Base-by-base conservation (phyloP, 2,888 invertebrate species). In the Dermolepida albohirtum region DNA sequence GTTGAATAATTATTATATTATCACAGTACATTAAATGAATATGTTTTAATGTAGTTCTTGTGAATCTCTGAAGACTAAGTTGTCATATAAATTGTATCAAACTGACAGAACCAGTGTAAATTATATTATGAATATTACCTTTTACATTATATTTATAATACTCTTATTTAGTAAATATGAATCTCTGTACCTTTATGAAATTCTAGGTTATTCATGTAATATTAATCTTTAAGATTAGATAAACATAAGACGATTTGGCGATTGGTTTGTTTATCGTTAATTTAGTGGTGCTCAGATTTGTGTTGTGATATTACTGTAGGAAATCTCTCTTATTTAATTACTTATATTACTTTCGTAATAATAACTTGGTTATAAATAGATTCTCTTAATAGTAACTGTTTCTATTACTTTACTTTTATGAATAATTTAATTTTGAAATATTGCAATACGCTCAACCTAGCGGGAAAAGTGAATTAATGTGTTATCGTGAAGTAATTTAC, bases 181-280 rank as follows among this genome's bases (percentile, higher is more conserved):
- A 34, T 34, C 2, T 34, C 1, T 34, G 34, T 34, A 34, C 8
- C 10, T 10, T 7, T 57, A 65, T 57, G 49, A 55, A 55, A 62
- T 69, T 69, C 62, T 34, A 34, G 22, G 52, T 6, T 66, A 66
- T 47, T 69, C 66, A 52, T 65, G 66, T 66, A 69, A 62, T 62
- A 68, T 41, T 68, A 66, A 69, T 69, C 69, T 59, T 43, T 29
- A 22, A 59, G 69, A 69, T 69, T 69, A 69, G 69, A 69, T 69
- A 66, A 69, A 51, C 44, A 14, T 29, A 50, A 57, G 47, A 66
- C 55, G 57, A 16, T 66, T 64, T 63, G 54, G 64, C 29, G 50
- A 68, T 57, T 62, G 52, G 47, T 40, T 16, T 14, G 43, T 40
- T 10, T 49, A 14, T 34, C 17, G 27, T 17, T 49, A 63, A 49